Conservation (phyloP, 1,140 invertebrate genomes). For the Agrypnia vestita region DNA sequence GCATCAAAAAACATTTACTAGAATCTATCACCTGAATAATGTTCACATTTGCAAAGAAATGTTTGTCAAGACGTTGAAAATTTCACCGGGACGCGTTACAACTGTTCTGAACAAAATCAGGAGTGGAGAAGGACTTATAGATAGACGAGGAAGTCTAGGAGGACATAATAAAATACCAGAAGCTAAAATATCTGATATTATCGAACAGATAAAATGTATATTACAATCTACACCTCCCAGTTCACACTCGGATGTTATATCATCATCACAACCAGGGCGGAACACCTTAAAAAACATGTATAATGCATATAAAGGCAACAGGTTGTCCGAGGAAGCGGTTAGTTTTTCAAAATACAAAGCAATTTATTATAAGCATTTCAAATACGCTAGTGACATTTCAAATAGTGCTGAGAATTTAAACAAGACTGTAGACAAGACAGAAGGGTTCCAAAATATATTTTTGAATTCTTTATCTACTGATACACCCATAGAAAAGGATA, state of each 20-base stretch:
- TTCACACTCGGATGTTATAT: not conserved
- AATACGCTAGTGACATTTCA: not conserved
- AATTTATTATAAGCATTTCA: constrained; percentile 25
- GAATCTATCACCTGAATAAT: constrained; percentile 28
- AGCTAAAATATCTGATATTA: not conserved
- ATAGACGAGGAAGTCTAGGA: constrained; percentile 1
- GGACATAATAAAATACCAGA: constrained; percentile 24
- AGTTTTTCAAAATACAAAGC: constrained; percentile 19
- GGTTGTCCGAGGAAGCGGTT: not conserved
- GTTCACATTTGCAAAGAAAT: constrained; percentile 27
- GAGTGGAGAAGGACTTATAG: constrained; percentile 3
- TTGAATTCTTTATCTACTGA: no score
- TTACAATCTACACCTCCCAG: not conserved
- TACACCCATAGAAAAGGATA: no score
- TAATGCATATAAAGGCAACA: constrained; percentile 2
- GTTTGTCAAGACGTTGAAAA: constrained; percentile 26
- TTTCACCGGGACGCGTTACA: constrained; percentile 12
- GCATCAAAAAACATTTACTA: constrained; percentile 1
- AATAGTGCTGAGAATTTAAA: not conserved
- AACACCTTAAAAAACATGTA: constrained; percentile 6
- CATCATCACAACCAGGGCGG: not conserved
- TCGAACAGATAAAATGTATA: constrained; percentile 14
- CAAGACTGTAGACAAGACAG: not conserved
- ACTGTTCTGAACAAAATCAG: constrained; percentile 35
- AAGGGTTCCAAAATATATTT: no score